Evolutionary conservation across 2,113 vertebrate species (phyloP), one percentile per base, ranked within the genome.

Genomic region (Oncorhynchus clarkii): DNA sequence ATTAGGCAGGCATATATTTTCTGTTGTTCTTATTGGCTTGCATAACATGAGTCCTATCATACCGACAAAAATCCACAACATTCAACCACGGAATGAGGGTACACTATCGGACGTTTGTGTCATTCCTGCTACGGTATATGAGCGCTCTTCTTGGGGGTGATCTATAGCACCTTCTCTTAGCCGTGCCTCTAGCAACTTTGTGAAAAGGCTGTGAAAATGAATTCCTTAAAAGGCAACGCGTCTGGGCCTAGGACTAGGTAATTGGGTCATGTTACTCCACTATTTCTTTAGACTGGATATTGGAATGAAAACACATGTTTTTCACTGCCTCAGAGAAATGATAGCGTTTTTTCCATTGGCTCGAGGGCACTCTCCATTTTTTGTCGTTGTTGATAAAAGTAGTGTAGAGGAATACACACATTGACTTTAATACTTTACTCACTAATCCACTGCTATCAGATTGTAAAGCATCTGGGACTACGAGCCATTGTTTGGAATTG

Each of bases 151-250:
- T 54, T 31, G 22, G 29, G 60, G 29, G 71, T 59, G 26, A 72
- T 59, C 51, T 60, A 34, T 72, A 11, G 54, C n/a, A 29, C 51
- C 11, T 72, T 26, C 22, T 70, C 45, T 51, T n/a, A 54, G 12
- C 48, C 27, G 24, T 13, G 48, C 49, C 26, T 54, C 22, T 14
- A 31, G 26, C 54, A 29, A 18, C 54, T n/a, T 39, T 72, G 9
- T 2, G 5, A 12, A 12, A 70, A 24, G 13, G 70, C 12, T 18
- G 27, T 59, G 71, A 29, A 59, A 71, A 73, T 26, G 5, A 65
- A 65, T 65, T 48, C 72, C 59, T 48, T 65, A 64, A 64, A 73
- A 73, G 59, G 72, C 59, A 14, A 73, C 49, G 4, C n/a, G 18
- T 73, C 59, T 48, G 60, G 54, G 18, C 54, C 39, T 2, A 72